phyloP scores from a whole-genome alignment of 2,113 vertebrate species.

The Mohoua ochrocephala region DNA sequence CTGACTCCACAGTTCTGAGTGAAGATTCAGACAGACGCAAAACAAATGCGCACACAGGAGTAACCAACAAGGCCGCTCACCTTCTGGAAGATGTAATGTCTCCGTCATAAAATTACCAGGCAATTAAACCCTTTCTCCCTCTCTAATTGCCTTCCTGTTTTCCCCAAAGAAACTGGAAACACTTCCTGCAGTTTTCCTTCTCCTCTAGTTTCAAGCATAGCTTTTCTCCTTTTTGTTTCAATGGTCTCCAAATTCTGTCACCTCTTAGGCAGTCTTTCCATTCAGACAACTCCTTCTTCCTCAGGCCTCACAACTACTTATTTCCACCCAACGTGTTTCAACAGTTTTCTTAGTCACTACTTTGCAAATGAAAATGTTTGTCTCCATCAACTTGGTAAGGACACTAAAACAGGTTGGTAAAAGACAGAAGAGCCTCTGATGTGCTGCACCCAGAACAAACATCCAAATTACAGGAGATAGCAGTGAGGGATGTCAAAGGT shows the following conservation, averaged over 20 bases:
- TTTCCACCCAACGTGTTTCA: neutral
- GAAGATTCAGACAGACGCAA: neutral
- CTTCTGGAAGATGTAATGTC: neutral
- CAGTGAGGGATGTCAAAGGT: neutral
- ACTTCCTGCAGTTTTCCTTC: neutral
- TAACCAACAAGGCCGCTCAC: neutral
- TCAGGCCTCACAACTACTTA: neutral
- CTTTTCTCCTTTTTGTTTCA: neutral
- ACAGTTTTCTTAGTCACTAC: neutral
- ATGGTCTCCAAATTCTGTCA: neutral
- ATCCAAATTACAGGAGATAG: neutral
- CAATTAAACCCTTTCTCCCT: neutral
- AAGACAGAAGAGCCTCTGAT: neutral
- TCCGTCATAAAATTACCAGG: neutral
- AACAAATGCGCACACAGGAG: neutral
- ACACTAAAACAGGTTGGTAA: neutral
- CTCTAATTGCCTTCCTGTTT: neutral
- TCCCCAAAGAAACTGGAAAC: neutral
- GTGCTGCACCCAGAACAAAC: neutral
- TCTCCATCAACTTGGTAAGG: neutral
- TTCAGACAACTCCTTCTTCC: neutral
- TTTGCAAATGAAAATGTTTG: neutral
- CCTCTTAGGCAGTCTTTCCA: neutral
- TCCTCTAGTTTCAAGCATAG: neutral
- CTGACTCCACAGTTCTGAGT: neutral